Evolutionary conservation across 2,113 vertebrate genomes (phyloP).

Genomic region (Myocastor coypus): DNA sequence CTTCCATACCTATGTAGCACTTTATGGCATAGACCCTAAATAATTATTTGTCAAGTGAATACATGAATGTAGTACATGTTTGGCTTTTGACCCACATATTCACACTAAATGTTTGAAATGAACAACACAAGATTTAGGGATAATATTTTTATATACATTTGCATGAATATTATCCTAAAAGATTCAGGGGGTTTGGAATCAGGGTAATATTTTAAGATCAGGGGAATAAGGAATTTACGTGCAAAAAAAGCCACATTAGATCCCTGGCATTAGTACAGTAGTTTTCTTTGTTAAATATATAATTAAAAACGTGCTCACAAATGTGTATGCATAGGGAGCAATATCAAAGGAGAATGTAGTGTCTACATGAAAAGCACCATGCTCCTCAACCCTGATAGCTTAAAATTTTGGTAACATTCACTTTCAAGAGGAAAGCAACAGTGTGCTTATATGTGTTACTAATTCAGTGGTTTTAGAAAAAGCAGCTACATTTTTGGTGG

Average conservation of each 20-base stretch:
- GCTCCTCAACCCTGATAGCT: neutral
- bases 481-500: neutral
- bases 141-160: conserved; percentile 20
- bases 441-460: neutral
- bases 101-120: neutral
- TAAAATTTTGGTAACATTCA: conserved; percentile 36
- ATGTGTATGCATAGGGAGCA: neutral
- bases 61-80: neutral
- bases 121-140: conserved; percentile 7
- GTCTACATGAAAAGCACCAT: conserved; percentile 32
- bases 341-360: neutral
- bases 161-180: conserved; percentile 37
- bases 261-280: neutral
- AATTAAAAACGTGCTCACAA: neutral
- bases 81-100: neutral
- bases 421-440: conserved; percentile 13
- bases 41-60: neutral
- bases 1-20: neutral
- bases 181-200: neutral
- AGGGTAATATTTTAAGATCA: conserved; percentile 2
- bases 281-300: conserved; percentile 44
- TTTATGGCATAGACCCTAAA: neutral
- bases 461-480: neutral
- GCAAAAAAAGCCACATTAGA: neutral
- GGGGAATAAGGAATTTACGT: neutral